Base-by-base conservation (phyloP, 2,888 invertebrate genomes). In the Meta bourneti region DNA sequence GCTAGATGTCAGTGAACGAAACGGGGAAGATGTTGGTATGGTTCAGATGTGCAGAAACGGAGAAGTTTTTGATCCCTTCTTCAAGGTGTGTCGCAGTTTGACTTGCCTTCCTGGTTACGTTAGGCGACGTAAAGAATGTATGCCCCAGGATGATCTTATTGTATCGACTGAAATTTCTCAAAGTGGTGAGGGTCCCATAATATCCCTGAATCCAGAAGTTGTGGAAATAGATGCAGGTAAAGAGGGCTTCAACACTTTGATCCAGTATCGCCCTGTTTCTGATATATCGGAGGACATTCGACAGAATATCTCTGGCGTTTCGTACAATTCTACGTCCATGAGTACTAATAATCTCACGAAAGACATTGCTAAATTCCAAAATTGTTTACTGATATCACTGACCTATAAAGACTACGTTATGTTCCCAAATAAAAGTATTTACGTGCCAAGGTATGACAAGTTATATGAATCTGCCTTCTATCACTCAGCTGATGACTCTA, bases 31-130 rank as follows among this genome's bases (percentile, higher is more conserved):
- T 8, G 94, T 95, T 6, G 94, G 94, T 4, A 91, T 80, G 16
- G 85, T 88, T 7, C 84, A 89, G 51, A 87, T 88, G 7, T 94
- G 94, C 80, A 77, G 71, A 2, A 75, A 89, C 7, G 93, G 93
- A 0, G 94, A 95, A 93, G 94, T 95, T 16, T 95, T 94, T 93
- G 95, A 95, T 93, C 95, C 95, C 6, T 95, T 95, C 93, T 95
- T 95, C 93, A 94, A 95, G 90, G 94, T 94, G 83, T 95, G 95
- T 92, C 94, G 95, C 16, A 94, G 94, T 72, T 94, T 95, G 5
- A 93, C 95, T 7, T 95, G 95, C 91, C 94, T 94, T 69, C 92
- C 93, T n/a, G 94, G 94, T 11, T 94, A 94, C 86, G 93, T 93
- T 1, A 94, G 94, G 93, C 91, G 93, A 13, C 94, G 94, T 71